A percentile compares a stretch with the other conserved stretches of the same genome.
These are phyloP conservation scores for Leptinotarsa rubiginosa DNA, from an alignment of 2,888 invertebrate species.

Conservation along the genomic window DNA sequence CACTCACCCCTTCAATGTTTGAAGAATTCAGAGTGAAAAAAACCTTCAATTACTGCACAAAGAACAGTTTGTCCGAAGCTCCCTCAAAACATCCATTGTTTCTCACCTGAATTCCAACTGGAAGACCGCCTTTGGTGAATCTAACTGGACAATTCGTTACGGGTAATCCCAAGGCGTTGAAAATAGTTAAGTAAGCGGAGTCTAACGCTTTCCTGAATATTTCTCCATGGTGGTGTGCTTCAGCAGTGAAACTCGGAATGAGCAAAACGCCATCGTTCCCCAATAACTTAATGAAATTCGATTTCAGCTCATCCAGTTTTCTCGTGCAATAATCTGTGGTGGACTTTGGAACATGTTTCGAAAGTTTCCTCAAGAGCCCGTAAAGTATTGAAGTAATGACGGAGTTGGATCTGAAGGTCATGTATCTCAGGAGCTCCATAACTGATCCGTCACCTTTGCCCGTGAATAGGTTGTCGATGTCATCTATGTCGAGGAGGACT, in stretches of 20 bases:
- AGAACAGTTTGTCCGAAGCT: not conserved
- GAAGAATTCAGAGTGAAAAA: no score
- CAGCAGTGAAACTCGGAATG: slow-evolving; percentile 75
- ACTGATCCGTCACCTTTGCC: slow-evolving; percentile 74
- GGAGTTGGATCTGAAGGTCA: slow-evolving; percentile 74
- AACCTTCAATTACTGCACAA: no score
- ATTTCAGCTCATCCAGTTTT: slow-evolving; percentile 38
- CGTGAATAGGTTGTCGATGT: slow-evolving; percentile 75
- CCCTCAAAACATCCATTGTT: not conserved
- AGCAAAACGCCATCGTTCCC: slow-evolving; percentile 78
- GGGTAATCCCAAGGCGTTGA: slow-evolving; percentile 85
- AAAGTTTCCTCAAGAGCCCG: slow-evolving; percentile 63
- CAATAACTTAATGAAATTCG: slow-evolving; percentile 69
- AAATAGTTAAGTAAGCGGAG: slow-evolving; percentile 82
- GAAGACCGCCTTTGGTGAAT: slow-evolving; percentile 77
- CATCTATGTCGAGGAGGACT: slow-evolving; percentile 71
- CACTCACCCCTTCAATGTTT: no score
- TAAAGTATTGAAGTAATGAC: slow-evolving; percentile 75
- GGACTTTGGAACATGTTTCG: slow-evolving; percentile 38
- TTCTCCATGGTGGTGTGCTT: slow-evolving; percentile 78
- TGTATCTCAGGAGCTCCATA: slow-evolving; percentile 75
- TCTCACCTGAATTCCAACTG: slow-evolving; percentile 76
- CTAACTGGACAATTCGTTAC: slow-evolving; percentile 88
- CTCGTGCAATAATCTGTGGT: slow-evolving; percentile 37
- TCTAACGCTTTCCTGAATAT: slow-evolving; percentile 77